Conservation (phyloP, 64 coral and sea anemone species). For the Platygyra sinensis region DNA sequence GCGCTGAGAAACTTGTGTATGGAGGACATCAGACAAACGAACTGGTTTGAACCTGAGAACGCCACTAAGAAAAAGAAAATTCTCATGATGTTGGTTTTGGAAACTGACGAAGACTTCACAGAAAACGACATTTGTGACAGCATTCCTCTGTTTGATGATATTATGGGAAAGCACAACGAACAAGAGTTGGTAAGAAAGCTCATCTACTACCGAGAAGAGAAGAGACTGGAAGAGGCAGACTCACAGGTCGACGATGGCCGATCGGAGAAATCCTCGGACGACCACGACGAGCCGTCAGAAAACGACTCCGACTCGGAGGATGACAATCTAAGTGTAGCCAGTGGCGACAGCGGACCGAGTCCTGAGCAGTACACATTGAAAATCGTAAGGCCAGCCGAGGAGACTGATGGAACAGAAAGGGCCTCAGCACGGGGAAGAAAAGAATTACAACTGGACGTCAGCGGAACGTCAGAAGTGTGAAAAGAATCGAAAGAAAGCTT, state of each 20-base stretch:
- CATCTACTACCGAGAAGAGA: slow-evolving; percentile 68
- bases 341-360: neutral
- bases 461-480: neutral
- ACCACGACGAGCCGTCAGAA: slow-evolving; percentile 22
- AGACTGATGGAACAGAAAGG: neutral
- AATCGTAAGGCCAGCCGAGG: neutral
- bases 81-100: slow-evolving; percentile 73
- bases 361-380: neutral
- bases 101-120: slow-evolving; percentile 80
- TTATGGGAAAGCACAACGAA: slow-evolving; percentile 65
- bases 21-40: slow-evolving; percentile 90
- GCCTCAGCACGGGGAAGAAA: neutral
- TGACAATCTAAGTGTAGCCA: slow-evolving; percentile 37
- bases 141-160: slow-evolving; percentile 90
- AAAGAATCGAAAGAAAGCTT: no score
- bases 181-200: slow-evolving; percentile 67
- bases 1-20: slow-evolving; percentile 87
- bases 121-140: slow-evolving; percentile 94
- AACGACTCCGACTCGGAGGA: slow-evolving; percentile 40
- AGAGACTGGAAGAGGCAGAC: slow-evolving; percentile 57
- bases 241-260: neutral
- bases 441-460: neutral
- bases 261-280: slow-evolving; percentile 12
- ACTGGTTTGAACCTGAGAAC: slow-evolving; percentile 81
- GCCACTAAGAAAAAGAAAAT: slow-evolving; percentile 71